Percentiles rank a stretch among this genome's conserved stretches.
phyloP scores from a whole-genome alignment of 2,797 vertebrate genomes.

The Epinephelus coioides region DNA sequence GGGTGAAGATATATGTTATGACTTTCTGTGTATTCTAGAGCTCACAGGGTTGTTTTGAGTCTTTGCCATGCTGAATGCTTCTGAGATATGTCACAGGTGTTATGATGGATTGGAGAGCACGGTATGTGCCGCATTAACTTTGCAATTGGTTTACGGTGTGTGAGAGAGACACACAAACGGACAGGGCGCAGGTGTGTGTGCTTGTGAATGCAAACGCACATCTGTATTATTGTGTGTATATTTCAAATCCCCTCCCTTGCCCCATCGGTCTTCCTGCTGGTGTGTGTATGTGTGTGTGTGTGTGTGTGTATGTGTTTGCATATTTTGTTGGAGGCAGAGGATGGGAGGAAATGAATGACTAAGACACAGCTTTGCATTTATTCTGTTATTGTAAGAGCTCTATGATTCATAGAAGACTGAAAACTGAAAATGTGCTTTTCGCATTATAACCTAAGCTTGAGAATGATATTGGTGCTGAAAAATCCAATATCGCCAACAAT shows the following conservation, averaged over 20 bases:
- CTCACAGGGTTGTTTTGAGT: constrained; percentile 53
- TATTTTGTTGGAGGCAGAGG: constrained; percentile 37
- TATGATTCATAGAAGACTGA: constrained; percentile 32
- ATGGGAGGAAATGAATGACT: constrained; percentile 58
- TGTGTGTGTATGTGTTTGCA: constrained; percentile 36
- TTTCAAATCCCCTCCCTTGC: constrained; percentile 32
- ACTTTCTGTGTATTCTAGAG: constrained; percentile 71
- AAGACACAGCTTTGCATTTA: constrained; percentile 35
- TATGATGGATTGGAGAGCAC: constrained; percentile 43
- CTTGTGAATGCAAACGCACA: constrained; percentile 22
- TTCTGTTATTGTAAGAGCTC: constrained; percentile 34
- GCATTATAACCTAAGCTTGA: not conserved
- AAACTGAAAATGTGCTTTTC: constrained; percentile 14
- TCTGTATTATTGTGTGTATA: constrained; percentile 41
- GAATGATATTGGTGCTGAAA: constrained; percentile 22
- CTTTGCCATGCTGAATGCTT: constrained; percentile 43
- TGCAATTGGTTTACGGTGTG: constrained; percentile 35
- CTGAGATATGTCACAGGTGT: constrained; percentile 70
- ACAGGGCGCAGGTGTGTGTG: constrained; percentile 17
- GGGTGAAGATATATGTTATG: constrained; percentile 71
- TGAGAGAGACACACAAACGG: not conserved
- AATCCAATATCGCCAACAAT: constrained; percentile 16
- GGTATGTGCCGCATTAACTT: constrained; percentile 44
- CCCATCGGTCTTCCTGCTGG: constrained; percentile 6
- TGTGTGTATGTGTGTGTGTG: not conserved